Conservation (phyloP, 2,797 vertebrate genomes). For the Perdix hodgsoniae region DNA sequence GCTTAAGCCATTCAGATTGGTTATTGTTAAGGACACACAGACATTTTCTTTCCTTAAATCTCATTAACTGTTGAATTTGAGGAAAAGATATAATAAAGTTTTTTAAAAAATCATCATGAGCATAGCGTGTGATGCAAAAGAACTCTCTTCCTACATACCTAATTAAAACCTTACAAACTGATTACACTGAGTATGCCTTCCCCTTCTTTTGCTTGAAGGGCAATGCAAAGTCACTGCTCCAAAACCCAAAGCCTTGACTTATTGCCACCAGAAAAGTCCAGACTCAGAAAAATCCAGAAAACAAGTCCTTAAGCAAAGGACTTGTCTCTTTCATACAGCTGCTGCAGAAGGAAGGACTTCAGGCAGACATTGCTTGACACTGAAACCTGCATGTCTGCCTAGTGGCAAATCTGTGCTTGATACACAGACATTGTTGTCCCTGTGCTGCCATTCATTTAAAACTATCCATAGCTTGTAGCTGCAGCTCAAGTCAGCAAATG, state of each 20-base stretch:
- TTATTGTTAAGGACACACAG: background rate
- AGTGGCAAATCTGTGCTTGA: slow-evolving; percentile 33
- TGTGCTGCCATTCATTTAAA: background rate
- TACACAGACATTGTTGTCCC: background rate
- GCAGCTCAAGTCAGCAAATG: background rate
- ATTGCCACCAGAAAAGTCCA: background rate
- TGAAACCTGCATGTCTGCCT: slow-evolving; percentile 45
- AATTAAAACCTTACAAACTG: background rate
- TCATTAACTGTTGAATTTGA: background rate
- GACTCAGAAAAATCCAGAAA: background rate
- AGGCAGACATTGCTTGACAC: background rate
- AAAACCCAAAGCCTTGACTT: background rate
- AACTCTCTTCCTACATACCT: background rate
- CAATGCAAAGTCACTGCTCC: background rate
- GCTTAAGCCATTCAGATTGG: background rate
- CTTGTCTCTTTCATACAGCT: background rate
- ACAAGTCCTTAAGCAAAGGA: slow-evolving; percentile 12
- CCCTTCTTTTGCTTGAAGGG: background rate
- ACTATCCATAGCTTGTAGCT: background rate
- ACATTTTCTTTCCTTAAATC: background rate
- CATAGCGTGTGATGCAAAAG: background rate
- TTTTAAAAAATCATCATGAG: background rate
- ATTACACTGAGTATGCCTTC: background rate
- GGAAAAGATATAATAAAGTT: background rate
- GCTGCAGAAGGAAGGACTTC: slow-evolving; percentile 13